Conservation (phyloP, 2,888 invertebrate genomes). For the Periphyllus acericola region DNA sequence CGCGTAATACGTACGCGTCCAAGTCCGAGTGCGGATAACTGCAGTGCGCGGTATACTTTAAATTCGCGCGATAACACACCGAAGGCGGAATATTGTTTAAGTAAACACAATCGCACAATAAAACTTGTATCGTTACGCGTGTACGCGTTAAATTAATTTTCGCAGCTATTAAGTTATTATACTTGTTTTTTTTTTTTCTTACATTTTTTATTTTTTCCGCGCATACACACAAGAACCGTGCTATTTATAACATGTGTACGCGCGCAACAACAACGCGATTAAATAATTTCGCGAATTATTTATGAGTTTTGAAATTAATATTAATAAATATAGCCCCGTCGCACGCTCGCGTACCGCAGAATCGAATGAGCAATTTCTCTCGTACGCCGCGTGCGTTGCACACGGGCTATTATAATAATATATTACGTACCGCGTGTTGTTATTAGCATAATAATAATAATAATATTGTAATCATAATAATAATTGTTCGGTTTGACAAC, state of each 20-base stretch:
- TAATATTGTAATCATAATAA: slow-evolving; percentile 24
- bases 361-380: not conserved
- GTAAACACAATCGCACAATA: not conserved
- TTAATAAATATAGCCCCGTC: slow-evolving; percentile 1
- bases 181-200: not conserved
- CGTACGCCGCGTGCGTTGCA: not conserved
- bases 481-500: slow-evolving; percentile 23
- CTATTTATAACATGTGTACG: not conserved
- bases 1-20: too few relatives aligned
- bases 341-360: not conserved
- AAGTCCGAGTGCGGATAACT: too few relatives aligned
- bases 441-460: slow-evolving; percentile 9
- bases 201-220: too few relatives aligned
- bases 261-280: not conserved
- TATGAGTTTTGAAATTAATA: slow-evolving; percentile 31
- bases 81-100: not conserved
- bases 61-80: not conserved
- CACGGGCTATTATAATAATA: too few relatives aligned
- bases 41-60: too few relatives aligned
- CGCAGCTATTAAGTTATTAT: not conserved
- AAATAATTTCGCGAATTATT: slow-evolving; percentile 22
- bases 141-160: not conserved
- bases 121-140: not conserved
- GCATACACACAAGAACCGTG: not conserved
- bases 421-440: too few relatives aligned